These are phyloP conservation scores for Chymomyza caudatula DNA, from an alignment of 2,888 invertebrate species.

Conservation along the genomic window DNA sequence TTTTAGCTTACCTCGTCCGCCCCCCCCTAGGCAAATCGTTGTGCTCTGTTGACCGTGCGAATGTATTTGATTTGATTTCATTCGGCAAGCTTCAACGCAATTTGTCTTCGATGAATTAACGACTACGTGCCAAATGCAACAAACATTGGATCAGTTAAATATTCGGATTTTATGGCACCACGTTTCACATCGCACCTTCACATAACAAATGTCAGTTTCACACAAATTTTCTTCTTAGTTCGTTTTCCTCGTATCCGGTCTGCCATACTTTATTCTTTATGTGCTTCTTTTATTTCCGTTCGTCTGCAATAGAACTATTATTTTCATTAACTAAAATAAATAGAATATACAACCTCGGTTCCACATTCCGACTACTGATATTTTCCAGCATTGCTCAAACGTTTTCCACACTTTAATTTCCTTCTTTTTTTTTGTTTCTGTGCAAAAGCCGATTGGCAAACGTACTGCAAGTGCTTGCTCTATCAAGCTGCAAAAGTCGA, in stretches of 20 bases:
- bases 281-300: background rate
- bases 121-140: slow-evolving; percentile 34
- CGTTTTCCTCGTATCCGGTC: background rate
- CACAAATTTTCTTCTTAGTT: slow-evolving; percentile 13
- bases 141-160: slow-evolving; percentile 45
- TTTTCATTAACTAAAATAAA: slow-evolving; percentile 35
- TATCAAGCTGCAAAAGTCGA: slow-evolving; percentile 47
- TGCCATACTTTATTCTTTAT: slow-evolving; percentile 15
- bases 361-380: background rate
- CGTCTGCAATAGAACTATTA: slow-evolving; percentile 21
- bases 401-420: background rate
- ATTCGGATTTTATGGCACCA: slow-evolving; percentile 23
- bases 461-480: background rate
- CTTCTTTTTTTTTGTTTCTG: slow-evolving; percentile 4
- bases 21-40: background rate
- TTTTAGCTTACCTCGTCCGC: background rate
- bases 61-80: slow-evolving; percentile 56
- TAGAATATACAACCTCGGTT: slow-evolving; percentile 17
- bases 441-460: slow-evolving; percentile 46
- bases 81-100: slow-evolving; percentile 42
- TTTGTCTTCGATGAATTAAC: background rate
- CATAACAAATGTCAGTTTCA: background rate
- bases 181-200: background rate
- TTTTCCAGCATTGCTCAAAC: slow-evolving; percentile 13
- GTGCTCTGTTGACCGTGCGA: slow-evolving; percentile 26